These are phyloP conservation scores for Propsilocerus akamusi DNA, from an alignment of 1,140 invertebrate genomes.

Conservation along the genomic window DNA sequence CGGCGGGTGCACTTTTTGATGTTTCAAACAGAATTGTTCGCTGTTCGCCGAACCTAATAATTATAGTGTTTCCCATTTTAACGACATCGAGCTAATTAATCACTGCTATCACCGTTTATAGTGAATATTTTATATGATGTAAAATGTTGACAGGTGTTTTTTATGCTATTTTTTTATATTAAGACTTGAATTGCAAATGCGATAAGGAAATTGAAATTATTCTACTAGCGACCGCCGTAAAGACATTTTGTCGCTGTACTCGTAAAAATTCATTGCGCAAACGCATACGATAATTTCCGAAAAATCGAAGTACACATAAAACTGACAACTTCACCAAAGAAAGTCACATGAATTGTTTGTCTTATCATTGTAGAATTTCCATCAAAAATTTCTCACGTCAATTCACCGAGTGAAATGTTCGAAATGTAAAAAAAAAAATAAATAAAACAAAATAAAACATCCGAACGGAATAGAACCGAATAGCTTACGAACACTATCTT, in stretches of 20 bases:
- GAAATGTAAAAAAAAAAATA: no score
- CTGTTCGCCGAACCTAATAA: no score
- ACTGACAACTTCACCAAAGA: no score
- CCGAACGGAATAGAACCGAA: no score
- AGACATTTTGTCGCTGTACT: background rate
- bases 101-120: background rate
- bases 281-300: background rate
- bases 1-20: background rate
- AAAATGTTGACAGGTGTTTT: conserved; percentile 1
- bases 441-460: no score
- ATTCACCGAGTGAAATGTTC: no score
- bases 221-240: background rate
- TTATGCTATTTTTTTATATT: background rate
- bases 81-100: conserved; percentile 1
- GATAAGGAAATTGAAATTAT: background rate
- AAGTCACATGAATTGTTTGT: no score
- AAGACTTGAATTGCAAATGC: no score
- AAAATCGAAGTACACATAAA: no score
- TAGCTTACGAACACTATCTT: no score
- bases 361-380: no score
- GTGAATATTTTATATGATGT: background rate
- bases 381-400: no score
- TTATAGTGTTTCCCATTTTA: background rate
- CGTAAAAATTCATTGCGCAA: background rate
- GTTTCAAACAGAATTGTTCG: background rate